Evolutionary conservation across 1,140 invertebrate genomes (phyloP), one percentile per base, ranked within the genome.

Genomic region (Drosophila orena): DNA sequence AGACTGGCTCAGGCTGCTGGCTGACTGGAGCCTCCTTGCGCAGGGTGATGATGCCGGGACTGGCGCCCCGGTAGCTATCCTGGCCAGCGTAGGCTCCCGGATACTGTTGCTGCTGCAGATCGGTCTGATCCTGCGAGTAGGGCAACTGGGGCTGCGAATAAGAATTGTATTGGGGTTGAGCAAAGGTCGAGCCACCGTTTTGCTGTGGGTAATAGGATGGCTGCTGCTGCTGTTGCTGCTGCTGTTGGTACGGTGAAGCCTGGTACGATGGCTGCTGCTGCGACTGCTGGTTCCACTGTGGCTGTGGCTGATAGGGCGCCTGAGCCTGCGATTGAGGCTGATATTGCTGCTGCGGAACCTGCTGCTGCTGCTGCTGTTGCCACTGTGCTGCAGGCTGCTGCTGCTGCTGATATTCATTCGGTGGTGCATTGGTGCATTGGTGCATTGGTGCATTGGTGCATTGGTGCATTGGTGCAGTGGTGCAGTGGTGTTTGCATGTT

Each of bases 21-120:
- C 95, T 95, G 44, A 97, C 93, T 24, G 96, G 96, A 43, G 94
- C 93, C 88, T 95, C 93, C 62, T 94, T 94, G 78, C 96, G 94
- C 22, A 97, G 94, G 34, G 94, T 95, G 61, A 97, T 96, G 34
- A 95, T 93, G 64, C 94, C 92, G 24, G 93, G 91, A 77, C 86
- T 79, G 61, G 64, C 75, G 77, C 91, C 72, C 64, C 91, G 91
- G 44, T 92, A 85, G 49, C 62, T 66, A 47, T 81, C 79, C 65
- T 78, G 75, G 15, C 64, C 70, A 46, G 69, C 40, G 42, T 24
- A 75, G 72, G 72, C 61, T 43, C 59, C 58, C 52, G 57, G 53
- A 22, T 62, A 30, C 8, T 30, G 62, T 42, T 81, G 72, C 73
- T 74, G 77, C 42, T 78, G 90, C 71, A 80, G 79, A 77, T 92